Base-by-base conservation (phyloP, 1,140 invertebrate species). In the Yoshiicerus persimilis region DNA sequence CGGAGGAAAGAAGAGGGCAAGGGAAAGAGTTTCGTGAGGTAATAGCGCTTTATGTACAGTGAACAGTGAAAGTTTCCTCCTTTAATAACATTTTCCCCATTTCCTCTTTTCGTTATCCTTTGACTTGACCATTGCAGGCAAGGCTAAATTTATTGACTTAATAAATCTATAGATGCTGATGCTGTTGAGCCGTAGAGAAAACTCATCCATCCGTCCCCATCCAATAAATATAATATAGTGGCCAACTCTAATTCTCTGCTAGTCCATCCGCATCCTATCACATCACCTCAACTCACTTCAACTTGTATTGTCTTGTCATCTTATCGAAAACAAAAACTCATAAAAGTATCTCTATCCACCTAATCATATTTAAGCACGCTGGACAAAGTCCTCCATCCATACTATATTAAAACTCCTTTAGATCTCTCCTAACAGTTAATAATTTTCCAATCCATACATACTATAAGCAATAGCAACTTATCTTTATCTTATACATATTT, bases 151-250 rank as follows among this genome's bases (percentile, higher is more conserved):
- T 80, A 80, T 80, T 80, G 75, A 80, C 0, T 80, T 80, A n/a
- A 80, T 80, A 80, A 80, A 80, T 80, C 75, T 80, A 80, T 80
- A 80, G 32, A 80, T 80, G 75, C 75, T 80, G 32, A 80, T 80
- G 75, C 32, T 80, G 75, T 80, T 36, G 32, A 36, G 75, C 34
- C 20, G 27, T 6, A 66, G 62, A 66, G 62, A 66, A 9, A 34
- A 32, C 32, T 77, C 70, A 75, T 77, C 70, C 70, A 38, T 80
- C 75, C 30, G 75, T 38, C 75, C 20, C 75, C 38, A 20, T 20
- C 9, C n/a, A 80, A 36, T 36, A 80, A 23, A 80, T 25, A 80
- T 80, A 36, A 38, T 80, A 80, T 80, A 36, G 8, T 34, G 30
- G 32, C 75, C 38, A 70, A 30, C 25, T 13, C 13, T 32, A 2